A percentile compares a stretch with the other conserved stretches of the same genome.
phyloP scores from a whole-genome alignment of 2,113 vertebrate species.

The Ochotona princeps region DNA sequence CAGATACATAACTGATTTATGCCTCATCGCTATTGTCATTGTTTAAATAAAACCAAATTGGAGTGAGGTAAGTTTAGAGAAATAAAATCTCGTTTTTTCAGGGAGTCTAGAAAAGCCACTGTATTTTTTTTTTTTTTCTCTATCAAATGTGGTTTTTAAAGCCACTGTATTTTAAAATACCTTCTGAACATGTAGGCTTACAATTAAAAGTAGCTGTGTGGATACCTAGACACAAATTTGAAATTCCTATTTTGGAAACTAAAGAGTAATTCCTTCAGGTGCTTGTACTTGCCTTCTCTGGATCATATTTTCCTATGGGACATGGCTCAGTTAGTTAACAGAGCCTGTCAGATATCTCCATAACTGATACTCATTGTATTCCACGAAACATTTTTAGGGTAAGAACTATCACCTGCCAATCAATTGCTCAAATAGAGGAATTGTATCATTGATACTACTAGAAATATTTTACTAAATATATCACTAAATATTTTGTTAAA shows the following conservation, averaged over 20 bases:
- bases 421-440: background rate
- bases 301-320: background rate
- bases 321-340: background rate
- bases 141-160: too few relatives aligned
- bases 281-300: background rate
- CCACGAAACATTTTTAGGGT: background rate
- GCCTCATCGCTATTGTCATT: background rate
- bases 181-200: background rate
- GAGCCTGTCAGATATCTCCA: background rate
- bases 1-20: background rate
- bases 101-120: background rate
- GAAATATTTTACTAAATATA: background rate
- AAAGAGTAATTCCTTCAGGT: background rate
- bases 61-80: background rate
- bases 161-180: background rate
- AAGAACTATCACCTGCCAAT: background rate
- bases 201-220: background rate
- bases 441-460: background rate
- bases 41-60: background rate
- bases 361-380: background rate
- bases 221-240: background rate
- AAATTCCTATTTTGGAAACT: background rate
- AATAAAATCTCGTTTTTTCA: background rate
- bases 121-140: too few relatives aligned
- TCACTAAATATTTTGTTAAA: background rate